Evolutionary conservation across 2,113 vertebrate species (phyloP), one percentile per base, ranked within the genome.

Genomic region (Castor canadensis): DNA sequence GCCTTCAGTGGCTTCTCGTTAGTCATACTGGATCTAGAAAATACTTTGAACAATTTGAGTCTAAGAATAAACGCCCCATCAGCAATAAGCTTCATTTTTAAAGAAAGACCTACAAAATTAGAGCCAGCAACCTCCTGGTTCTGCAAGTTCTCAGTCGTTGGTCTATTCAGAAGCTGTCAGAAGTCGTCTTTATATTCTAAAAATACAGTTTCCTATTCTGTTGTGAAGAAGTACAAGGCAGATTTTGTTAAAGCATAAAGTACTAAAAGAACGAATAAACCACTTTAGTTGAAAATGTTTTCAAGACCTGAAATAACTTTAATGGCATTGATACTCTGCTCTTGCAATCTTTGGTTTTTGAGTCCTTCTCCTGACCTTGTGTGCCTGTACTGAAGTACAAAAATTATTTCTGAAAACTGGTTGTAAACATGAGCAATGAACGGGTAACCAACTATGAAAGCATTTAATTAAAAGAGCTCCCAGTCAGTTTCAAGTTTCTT

Each of bases 331-430:
- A 54, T 66, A 72, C 3, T 77, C 38, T 49, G 24, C 35, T 89
- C 62, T 60, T 76, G 32, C 28, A 72, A 81, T 35, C 60, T 72
- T 72, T 7, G 2, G 11, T 49, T 92, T 92, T 79, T 3, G 17
- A 81, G 24, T 79, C 40, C 75, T 9, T 67, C 87, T 92, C 40
- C 52, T 75, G 87, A 95, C 80, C 83, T 86, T 75, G n/a, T 75
- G 32, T 40, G 26, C 28, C 84, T 30, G 9, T 45, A 66, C 45
- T 69, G 40, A 92, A 93, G 45, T 22, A 2, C 12, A 86, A 80
- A 86, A 77, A 60, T 79, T 69, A 47, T 82, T 90, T 89, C 94
- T 91, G 75, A 83, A 89, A 95, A 91, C 47, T 80, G 80, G 87
- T 54, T 93, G 43, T 15, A 69, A 89, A 87, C 47, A 88, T 54